These are phyloP conservation scores for Neuroscelio doddi DNA, from an alignment of 2,888 invertebrate genomes.

Conservation along the genomic window DNA sequence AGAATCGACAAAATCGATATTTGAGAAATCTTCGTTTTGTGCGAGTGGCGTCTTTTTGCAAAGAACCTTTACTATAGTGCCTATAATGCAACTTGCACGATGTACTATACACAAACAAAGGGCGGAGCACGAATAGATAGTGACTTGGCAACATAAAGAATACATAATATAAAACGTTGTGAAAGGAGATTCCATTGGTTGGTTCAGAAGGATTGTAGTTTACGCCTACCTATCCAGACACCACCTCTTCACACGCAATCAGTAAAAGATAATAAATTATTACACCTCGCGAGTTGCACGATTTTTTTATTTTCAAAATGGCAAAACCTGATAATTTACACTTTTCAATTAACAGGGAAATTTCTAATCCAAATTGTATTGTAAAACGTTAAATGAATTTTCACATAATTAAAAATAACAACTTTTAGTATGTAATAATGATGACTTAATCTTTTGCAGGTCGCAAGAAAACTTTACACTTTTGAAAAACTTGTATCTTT, in stretches of 20 bases:
- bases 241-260: constrained; percentile 65
- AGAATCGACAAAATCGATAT: no score
- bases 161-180: constrained; percentile 64
- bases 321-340: no score
- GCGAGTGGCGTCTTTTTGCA: no score
- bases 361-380: no score
- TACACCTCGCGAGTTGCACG: constrained; percentile 18
- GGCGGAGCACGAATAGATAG: constrained; percentile 68
- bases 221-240: constrained; percentile 64
- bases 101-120: constrained; percentile 50
- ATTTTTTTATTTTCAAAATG: no score
- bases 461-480: no score
- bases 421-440: no score
- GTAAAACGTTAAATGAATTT: no score
- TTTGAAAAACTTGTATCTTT: no score
- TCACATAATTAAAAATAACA: no score
- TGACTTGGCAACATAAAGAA: constrained; percentile 69
- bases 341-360: no score
- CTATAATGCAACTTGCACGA: constrained; percentile 7
- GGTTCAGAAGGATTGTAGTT: constrained; percentile 56
- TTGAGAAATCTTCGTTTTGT: not conserved
- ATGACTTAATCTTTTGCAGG: no score
- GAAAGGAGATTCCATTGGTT: constrained; percentile 65
- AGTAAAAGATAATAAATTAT: constrained; percentile 54
- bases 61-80: constrained; percentile 3